Percentiles rank a stretch among this genome's conserved stretches.
phyloP scores from a whole-genome alignment of 2,888 invertebrate genomes.

The Ormyrus labotus region DNA sequence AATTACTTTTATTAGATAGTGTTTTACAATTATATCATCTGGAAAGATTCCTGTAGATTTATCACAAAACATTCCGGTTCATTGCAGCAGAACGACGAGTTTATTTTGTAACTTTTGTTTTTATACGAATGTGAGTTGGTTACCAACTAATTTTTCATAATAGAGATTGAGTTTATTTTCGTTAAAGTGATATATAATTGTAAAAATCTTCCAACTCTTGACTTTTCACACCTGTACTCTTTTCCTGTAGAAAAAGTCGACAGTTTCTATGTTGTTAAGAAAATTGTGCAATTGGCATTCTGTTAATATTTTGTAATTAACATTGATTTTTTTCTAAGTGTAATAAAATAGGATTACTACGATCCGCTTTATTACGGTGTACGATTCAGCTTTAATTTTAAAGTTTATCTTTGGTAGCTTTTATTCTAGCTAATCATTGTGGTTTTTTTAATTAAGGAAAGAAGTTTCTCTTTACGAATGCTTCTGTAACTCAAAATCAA shows the following conservation, averaged over 20 bases:
- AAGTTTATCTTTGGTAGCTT: not conserved
- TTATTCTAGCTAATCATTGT: not conserved
- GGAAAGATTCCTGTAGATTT: slow-evolving; percentile 13
- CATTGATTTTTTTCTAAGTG: not conserved
- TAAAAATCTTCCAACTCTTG: not conserved
- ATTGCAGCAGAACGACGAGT: not conserved
- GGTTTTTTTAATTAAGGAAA: not conserved
- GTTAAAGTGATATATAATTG: not conserved
- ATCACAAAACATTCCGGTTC: slow-evolving; percentile 8
- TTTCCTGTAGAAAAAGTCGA: not conserved
- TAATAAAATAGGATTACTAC: not conserved
- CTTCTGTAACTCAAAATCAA: slow-evolving; percentile 13
- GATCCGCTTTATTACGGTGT: not conserved
- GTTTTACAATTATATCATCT: slow-evolving; percentile 25
- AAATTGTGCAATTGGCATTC: not conserved
- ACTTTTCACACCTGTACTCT: not conserved
- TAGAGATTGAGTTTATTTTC: not conserved
- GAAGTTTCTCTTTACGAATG: not conserved
- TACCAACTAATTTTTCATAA: not conserved
- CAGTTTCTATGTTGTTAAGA: not conserved
- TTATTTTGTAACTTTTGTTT: not conserved
- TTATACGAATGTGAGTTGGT: not conserved
- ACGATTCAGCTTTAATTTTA: not conserved
- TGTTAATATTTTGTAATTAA: not conserved
- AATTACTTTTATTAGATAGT: slow-evolving; percentile 29